Percentiles rank a stretch among this genome's conserved stretches.
phyloP scores from a whole-genome alignment of 2,888 invertebrate species.

The Drosophila demipolita region DNA sequence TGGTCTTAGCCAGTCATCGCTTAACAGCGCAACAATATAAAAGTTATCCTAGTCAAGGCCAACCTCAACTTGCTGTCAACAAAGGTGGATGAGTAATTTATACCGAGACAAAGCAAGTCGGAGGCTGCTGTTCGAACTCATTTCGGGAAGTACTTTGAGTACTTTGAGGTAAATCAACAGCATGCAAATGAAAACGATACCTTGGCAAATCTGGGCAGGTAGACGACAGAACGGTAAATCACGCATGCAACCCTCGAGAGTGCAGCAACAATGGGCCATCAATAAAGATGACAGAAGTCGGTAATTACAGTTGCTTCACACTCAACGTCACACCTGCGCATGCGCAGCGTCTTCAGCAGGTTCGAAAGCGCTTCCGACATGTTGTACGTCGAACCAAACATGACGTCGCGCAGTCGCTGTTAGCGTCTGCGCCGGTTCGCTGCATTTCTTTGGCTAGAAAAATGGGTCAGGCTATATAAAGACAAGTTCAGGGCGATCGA shows the following conservation, averaged over 20 bases:
- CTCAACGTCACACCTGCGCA: constrained; percentile 43
- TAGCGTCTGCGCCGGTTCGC: constrained; percentile 25
- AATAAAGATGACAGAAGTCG: constrained; percentile 48
- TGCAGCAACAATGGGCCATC: constrained; percentile 59
- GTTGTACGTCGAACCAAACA: constrained; percentile 40
- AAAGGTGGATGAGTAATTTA: constrained; percentile 39
- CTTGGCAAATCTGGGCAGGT: constrained; percentile 58
- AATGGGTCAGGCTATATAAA: constrained; percentile 93
- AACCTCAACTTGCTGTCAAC: constrained; percentile 6
- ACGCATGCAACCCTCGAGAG: constrained; percentile 31
- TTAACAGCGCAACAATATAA: not conserved
- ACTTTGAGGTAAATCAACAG: constrained; percentile 26
- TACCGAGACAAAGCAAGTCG: constrained; percentile 28
- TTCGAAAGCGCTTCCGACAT: constrained; percentile 46
- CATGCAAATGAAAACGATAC: constrained; percentile 68
- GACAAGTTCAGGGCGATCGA: constrained; percentile 92
- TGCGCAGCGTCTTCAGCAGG: constrained; percentile 9
- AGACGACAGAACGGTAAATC: constrained; percentile 55
- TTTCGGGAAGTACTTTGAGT: not conserved
- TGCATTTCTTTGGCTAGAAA: constrained; percentile 81
- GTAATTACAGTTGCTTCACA: constrained; percentile 34
- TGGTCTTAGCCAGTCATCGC: constrained; percentile 7
- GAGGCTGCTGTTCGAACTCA: constrained; percentile 9
- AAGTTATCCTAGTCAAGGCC: constrained; percentile 60
- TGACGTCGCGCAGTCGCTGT: constrained; percentile 24